Base-by-base conservation (phyloP, 2,113 vertebrate genomes). In the Podarcis cretensis region DNA sequence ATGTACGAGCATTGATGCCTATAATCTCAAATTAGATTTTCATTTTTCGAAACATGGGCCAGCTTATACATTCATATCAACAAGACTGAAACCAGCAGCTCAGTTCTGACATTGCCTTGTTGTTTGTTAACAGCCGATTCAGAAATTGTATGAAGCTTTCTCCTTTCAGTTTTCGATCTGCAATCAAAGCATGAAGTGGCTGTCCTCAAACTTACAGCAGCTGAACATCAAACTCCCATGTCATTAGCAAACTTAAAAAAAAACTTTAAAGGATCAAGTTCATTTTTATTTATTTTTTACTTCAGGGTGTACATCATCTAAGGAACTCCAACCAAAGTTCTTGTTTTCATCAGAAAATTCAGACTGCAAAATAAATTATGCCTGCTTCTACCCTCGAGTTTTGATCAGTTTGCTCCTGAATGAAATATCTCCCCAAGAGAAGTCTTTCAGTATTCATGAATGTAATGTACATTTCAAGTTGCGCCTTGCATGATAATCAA, bases 201-300 rank as follows among this genome's bases (percentile, higher is more conserved):
- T 85, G 27, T 37, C 23, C 83, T 75, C 14, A 75, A 59, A 35
- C 14, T 37, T 75, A 63, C 54, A 74, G 27, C 10, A 75, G 48
- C 66, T 54, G 25, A 76, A 9, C 84, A 65, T 76, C 57, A 63
- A 65, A 20, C 57, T 27, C 23, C 8, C 48, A 1, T 0, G 5
- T 57, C 32, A 30, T 27, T 23, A 81, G 12, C 57, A 66, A 0
- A 2, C 7, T 32, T 30, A 2, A 5, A 48, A 48, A 37, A 48
- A 48, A 48, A 10, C 48, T 14, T 5, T 1, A n/a, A 6, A 0
- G 0, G 63, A 37, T 79, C 37, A 79, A 35, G 6, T 13, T 3
- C 32, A 27, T 66, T 65, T 59, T 59, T 86, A 14, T 37, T 48
- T 48, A 1, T 48, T 48, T 48, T 87, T 0, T 0, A 66, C 32